A percentile compares a stretch with the other conserved stretches of the same genome.
Conservation (phyloP, 2,888 invertebrate genomes). For the Pandemis cinnamomeana region DNA sequence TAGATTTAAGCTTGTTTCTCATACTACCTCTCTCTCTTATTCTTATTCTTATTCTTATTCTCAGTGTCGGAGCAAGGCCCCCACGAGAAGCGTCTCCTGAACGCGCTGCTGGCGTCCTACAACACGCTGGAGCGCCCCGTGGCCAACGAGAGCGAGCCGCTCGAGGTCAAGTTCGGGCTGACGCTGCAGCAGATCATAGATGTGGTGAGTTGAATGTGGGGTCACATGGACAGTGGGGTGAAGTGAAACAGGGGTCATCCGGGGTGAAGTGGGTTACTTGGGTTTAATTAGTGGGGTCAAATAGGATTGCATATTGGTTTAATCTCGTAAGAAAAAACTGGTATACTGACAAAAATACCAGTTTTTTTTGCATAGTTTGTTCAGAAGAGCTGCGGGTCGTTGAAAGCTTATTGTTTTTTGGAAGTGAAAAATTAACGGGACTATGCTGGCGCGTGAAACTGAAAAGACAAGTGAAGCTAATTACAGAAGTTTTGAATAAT, state of each 20-base stretch:
- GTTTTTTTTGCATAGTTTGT: not conserved
- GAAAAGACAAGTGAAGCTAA: too few species aligned
- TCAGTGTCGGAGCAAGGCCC: constrained; percentile 95
- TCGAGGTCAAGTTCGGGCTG: constrained; percentile 95
- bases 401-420: not conserved
- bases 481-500: too few species aligned
- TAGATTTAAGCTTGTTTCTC: not conserved
- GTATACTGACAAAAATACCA: not conserved
- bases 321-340: not conserved
- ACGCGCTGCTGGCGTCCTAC: constrained; percentile 92
- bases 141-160: constrained; percentile 95
- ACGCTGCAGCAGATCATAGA: constrained; percentile 97
- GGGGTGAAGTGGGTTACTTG: not conserved
- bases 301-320: not conserved
- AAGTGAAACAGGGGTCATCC: not conserved
- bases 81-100: constrained; percentile 94
- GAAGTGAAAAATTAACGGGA: too few species aligned
- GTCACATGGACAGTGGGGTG: not conserved
- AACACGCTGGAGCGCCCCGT: constrained; percentile 96
- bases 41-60: constrained; percentile 54
- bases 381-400: not conserved
- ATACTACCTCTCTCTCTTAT: constrained; percentile 17
- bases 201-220: constrained; percentile 89
- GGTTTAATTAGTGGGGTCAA: not conserved
- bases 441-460: too few species aligned